phyloP scores from a whole-genome alignment of 2,113 vertebrate genomes.

The Phrynocephalus versicolor region DNA sequence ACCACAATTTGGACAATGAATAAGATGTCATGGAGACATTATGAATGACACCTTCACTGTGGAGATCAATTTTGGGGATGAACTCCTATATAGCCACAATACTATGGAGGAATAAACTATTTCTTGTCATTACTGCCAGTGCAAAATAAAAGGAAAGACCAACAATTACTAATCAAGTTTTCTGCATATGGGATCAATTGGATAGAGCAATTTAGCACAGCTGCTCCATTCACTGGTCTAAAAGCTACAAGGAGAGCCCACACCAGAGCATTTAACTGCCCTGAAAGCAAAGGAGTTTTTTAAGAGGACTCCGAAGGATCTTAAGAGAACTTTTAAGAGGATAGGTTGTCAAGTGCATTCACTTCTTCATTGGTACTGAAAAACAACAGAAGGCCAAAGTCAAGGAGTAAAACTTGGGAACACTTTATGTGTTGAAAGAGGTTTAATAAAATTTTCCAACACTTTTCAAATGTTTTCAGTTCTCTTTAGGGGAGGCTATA shows the following conservation, averaged over 20 bases:
- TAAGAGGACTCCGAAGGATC: background rate
- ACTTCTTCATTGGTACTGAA: background rate
- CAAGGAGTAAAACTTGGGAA: background rate
- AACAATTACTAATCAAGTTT: background rate
- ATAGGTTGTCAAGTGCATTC: background rate
- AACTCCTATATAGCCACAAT: background rate
- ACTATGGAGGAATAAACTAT: background rate
- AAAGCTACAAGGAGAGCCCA: background rate
- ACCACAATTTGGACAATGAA: background rate
- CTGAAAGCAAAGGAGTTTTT: background rate
- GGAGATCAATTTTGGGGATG: background rate
- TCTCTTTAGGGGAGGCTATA: background rate
- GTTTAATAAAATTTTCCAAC: background rate
- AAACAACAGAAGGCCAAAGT: background rate
- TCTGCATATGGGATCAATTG: background rate
- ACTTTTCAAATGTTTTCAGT: background rate
- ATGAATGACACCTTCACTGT: background rate
- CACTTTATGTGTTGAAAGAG: background rate
- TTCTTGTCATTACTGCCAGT: background rate
- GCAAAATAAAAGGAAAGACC: background rate
- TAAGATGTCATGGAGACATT: background rate
- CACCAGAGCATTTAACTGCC: background rate
- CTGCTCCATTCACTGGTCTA: background rate
- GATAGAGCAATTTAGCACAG: background rate
- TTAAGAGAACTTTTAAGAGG: too few species aligned